phyloP scores from a whole-genome alignment of 37 sponge, comb jelly and placozoan species.

The Halichondria panicea region DNA sequence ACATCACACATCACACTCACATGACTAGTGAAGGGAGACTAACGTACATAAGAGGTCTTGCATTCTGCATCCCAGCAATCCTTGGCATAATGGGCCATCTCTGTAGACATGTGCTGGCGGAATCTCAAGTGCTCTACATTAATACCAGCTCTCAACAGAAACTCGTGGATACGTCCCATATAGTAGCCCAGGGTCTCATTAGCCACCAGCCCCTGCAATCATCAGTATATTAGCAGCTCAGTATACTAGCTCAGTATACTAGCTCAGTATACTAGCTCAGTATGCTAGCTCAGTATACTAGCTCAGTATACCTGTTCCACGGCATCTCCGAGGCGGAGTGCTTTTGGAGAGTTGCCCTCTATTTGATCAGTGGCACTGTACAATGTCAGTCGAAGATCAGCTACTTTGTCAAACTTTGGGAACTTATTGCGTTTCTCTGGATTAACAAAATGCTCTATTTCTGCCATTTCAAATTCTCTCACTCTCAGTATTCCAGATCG shows the following conservation, averaged over 20 bases:
- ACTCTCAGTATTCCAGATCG: constrained; percentile 93
- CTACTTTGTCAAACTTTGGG: constrained; percentile 62
- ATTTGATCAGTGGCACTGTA: constrained; percentile 79
- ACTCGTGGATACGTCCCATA: constrained; percentile 87
- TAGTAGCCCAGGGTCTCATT: constrained; percentile 91
- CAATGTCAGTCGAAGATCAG: constrained; percentile 59
- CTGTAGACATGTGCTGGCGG: constrained; percentile 94
- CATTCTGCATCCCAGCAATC: constrained; percentile 99
- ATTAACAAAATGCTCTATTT: constrained; percentile 96
- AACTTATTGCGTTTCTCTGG: constrained; percentile 74
- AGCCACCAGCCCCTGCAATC: constrained; percentile 68
- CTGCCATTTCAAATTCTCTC: constrained; percentile 94
- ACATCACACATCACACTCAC: not conserved
- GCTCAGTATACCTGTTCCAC: constrained; percentile 30
- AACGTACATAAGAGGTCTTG: constrained; percentile 86
- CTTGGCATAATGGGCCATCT: constrained; percentile 99
- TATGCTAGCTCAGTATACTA: not conserved
- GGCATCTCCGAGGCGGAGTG: constrained; percentile 77
- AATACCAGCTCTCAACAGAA: constrained; percentile 73
- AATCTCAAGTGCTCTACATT: constrained; percentile 81
- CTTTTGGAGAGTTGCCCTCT: constrained; percentile 57
- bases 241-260: not conserved
- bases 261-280: not conserved
- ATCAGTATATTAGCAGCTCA: too few species aligned
- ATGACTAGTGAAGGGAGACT: not conserved